Percentiles rank a stretch among this genome's conserved stretches.
Conservation (phyloP, 2,888 invertebrate genomes). For the Ochlodes sylvanus region DNA sequence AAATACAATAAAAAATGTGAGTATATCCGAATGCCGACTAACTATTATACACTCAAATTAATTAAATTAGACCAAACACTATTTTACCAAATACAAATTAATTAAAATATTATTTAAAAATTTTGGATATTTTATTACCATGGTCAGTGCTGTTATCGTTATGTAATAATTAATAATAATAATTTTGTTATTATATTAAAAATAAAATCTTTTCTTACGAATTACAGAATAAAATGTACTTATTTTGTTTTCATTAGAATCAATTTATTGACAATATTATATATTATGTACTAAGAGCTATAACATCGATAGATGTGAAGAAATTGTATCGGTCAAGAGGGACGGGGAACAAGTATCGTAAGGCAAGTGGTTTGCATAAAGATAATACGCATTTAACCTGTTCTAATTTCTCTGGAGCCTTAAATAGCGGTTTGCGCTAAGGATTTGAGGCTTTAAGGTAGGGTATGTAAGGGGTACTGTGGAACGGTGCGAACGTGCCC, state of each 20-base stretch:
- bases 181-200: too few species aligned
- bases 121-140: too few species aligned
- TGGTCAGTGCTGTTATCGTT: too few species aligned
- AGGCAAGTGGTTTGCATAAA: conserved; percentile 84
- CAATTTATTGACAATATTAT: background rate
- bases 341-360: conserved; percentile 77
- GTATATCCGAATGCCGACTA: too few species aligned
- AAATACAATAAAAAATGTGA: too few species aligned
- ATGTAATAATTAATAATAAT: too few species aligned
- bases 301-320: conserved; percentile 76
- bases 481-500: conserved; percentile 51
- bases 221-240: background rate
- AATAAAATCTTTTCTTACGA: too few species aligned
- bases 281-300: conserved; percentile 61
- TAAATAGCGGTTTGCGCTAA: conserved; percentile 53
- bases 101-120: too few species aligned
- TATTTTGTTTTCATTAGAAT: background rate
- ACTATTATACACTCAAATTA: too few species aligned
- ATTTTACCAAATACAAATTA: too few species aligned
- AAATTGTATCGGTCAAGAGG: conserved; percentile 74
- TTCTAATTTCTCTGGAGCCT: conserved; percentile 64
- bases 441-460: conserved; percentile 56
- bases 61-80: too few species aligned
- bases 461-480: conserved; percentile 58
- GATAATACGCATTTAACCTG: conserved; percentile 81